Evolutionary conservation across 1,140 invertebrate genomes (phyloP), one percentile per base, ranked within the genome.

Genomic region (Lepidurus arcticus): DNA sequence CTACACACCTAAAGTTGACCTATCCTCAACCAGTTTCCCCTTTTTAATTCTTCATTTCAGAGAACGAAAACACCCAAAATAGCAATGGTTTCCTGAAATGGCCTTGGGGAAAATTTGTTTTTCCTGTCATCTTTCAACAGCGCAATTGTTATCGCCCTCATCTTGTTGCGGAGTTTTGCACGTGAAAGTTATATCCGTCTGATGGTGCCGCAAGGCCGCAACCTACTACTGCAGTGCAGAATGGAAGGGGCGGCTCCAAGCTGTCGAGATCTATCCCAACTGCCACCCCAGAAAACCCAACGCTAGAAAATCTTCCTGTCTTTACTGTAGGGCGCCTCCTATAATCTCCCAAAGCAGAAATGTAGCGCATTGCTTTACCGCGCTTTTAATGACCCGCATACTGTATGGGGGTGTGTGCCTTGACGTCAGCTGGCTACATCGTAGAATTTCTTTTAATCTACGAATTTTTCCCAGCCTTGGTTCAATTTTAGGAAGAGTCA

Each of bases 141-240:
- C 16, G 53, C 1, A 65, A 65, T 65, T 13, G 53, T 65, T 65
- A 65, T 65, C 53, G 53, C 53, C 53, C 53, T 65, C 53, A 65
- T 65, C 53, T 65, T 65, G 53, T 65, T 65, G 53, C 53, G 53
- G 53, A 65, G 53, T 65, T 65, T 65, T 65, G 21, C 53, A 65
- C 53, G 53, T 65, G 53, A 65, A 65, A 65, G 53, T 65, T 65
- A 65, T 65, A 65, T 65, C 53, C 53, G 16, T 9, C 53, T 65
- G 16, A 21, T 21, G 53, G 53, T 65, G 53, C 9, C 21, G 47
- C 26, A 26, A 26, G 26, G 26, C 47, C 47, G 53, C 53, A 65
- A 65, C 53, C 53, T 21, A 65, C 16, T 65, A 65, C 53, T 65
- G 53, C 53, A 65, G 16, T 65, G 53, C 53, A 65, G 53, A 65